These are phyloP conservation scores for Standfussiana lucernea DNA, from an alignment of 2,888 invertebrate genomes.

Conservation along the genomic window DNA sequence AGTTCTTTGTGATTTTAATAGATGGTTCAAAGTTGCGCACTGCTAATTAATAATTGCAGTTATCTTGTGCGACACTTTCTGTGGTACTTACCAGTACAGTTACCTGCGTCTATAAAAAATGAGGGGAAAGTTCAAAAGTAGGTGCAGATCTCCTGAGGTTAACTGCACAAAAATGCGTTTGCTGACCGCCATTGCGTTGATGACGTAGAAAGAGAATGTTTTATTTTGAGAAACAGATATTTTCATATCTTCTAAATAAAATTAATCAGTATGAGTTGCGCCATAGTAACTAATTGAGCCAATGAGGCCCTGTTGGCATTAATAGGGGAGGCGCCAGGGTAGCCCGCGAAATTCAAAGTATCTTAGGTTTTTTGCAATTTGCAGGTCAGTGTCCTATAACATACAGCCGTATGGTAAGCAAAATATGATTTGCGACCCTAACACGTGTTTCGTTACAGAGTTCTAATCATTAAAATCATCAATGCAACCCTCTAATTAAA, in stretches of 20 bases:
- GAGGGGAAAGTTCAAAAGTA: constrained; percentile 9
- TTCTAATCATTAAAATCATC: too few species aligned
- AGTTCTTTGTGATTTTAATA: constrained; percentile 3
- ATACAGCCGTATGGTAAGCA: too few species aligned
- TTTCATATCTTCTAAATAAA: neutral
- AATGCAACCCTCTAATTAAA: too few species aligned
- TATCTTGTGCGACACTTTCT: constrained; percentile 14
- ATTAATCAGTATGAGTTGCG: neutral
- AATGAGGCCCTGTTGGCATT: neutral
- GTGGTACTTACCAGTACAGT: constrained; percentile 26
- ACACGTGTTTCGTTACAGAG: too few species aligned
- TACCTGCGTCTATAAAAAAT: constrained; percentile 1
- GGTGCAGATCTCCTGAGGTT: neutral
- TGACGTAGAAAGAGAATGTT: neutral
- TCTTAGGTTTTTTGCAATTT: too few species aligned
- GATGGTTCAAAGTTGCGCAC: constrained; percentile 29
- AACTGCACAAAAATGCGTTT: neutral
- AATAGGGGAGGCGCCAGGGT: too few species aligned
- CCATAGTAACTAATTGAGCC: neutral
- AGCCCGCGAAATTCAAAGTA: too few species aligned
- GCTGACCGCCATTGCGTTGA: neutral
- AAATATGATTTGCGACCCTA: too few species aligned
- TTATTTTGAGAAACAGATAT: neutral
- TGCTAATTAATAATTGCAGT: constrained; percentile 17
- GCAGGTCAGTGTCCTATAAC: too few species aligned